Conservation (phyloP, 2,888 invertebrate species). For the Eueremaeus valkanovi region DNA sequence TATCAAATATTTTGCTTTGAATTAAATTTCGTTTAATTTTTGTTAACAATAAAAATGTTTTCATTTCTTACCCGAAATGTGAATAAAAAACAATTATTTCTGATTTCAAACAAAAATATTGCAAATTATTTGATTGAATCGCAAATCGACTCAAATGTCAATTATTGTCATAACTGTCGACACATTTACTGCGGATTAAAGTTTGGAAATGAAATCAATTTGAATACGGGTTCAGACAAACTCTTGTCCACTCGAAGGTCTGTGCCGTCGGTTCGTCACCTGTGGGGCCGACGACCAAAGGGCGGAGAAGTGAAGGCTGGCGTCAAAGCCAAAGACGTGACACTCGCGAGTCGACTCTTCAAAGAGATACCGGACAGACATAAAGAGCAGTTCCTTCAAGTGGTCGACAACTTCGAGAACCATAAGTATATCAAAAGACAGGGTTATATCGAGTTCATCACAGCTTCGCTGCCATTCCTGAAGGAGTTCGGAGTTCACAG, state of each 20-base stretch:
- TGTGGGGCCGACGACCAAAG: conserved; percentile 32
- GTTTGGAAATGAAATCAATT: background rate
- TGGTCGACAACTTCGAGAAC: conserved; percentile 68
- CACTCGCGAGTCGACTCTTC: conserved; percentile 28
- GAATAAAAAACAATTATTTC: background rate
- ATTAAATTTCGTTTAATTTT: too few species aligned
- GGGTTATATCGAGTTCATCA: conserved; percentile 92
- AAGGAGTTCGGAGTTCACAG: conserved; percentile 66
- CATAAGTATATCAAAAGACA: conserved; percentile 63
- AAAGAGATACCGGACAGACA: conserved; percentile 51
- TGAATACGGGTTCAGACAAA: background rate
- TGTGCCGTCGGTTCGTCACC: background rate
- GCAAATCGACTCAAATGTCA: background rate
- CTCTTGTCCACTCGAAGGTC: background rate
- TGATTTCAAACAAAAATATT: background rate
- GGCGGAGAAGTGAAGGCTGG: background rate
- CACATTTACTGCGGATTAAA: background rate
- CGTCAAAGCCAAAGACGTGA: conserved; percentile 19
- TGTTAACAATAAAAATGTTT: background rate
- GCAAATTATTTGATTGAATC: background rate
- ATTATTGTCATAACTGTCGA: background rate
- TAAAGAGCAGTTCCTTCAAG: conserved; percentile 63
- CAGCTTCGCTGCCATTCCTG: conserved; percentile 81
- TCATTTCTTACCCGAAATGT: background rate
- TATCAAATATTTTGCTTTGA: too few species aligned